Evolutionary conservation across 2,113 vertebrate genomes (phyloP).

Genomic region (Crotalus viridis): DNA sequence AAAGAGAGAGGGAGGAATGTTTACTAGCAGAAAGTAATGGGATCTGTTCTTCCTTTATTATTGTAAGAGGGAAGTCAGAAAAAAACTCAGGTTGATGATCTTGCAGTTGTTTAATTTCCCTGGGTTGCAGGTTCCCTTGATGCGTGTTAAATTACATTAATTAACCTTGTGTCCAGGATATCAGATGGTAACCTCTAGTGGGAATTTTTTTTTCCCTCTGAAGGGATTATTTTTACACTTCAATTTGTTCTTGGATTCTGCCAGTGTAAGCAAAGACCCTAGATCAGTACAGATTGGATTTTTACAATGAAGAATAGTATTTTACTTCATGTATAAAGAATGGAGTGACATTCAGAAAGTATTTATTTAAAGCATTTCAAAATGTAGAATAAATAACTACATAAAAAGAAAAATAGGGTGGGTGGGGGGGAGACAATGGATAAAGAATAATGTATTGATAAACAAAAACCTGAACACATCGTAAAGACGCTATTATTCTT

Average conservation of each 20-base stretch:
- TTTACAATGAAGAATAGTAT: slow-evolving; percentile 28
- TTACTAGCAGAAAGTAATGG: background rate
- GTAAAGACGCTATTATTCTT: background rate
- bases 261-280: slow-evolving; percentile 27
- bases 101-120: slow-evolving; percentile 21
- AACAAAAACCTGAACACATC: background rate
- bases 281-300: slow-evolving; percentile 6
- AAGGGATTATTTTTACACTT: slow-evolving; percentile 43
- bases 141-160: slow-evolving; percentile 37
- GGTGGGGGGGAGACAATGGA: background rate
- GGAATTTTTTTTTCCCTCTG: slow-evolving; percentile 25
- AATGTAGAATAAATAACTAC: background rate
- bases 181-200: slow-evolving; percentile 34
- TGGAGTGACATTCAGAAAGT: background rate
- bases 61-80: background rate
- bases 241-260: slow-evolving; percentile 26
- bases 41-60: background rate
- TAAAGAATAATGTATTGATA: background rate
- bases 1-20: background rate
- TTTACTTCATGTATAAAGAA: background rate
- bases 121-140: slow-evolving; percentile 24
- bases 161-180: slow-evolving; percentile 35
- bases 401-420: background rate
- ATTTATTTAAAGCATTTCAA: background rate
- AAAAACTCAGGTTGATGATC: background rate